A percentile compares a stretch with the other conserved stretches of the same genome.
phyloP scores from a whole-genome alignment of 2,888 invertebrate genomes.

The Tridacna gigas region DNA sequence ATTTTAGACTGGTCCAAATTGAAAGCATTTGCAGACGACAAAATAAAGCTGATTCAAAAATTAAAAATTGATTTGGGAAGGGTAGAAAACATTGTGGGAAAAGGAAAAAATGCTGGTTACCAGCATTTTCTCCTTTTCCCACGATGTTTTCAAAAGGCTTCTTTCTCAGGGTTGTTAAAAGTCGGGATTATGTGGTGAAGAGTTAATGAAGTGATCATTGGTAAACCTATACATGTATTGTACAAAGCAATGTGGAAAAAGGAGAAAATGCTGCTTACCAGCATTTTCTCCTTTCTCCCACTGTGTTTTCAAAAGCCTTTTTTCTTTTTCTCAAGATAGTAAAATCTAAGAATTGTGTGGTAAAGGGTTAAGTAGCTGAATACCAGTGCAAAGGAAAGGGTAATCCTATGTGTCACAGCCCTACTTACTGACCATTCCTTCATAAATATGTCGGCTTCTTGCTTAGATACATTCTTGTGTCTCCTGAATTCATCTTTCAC shows the following conservation, averaged over 20 bases:
- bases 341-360: no score
- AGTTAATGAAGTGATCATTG: no score
- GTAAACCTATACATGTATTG: no score
- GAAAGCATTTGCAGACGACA: background rate
- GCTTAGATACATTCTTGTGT: conserved; percentile 89
- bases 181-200: background rate
- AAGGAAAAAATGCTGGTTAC: background rate
- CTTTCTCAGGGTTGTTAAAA: background rate
- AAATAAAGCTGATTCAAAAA: background rate
- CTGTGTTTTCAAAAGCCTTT: no score
- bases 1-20: background rate
- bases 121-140: background rate
- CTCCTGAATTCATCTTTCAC: conserved; percentile 93
- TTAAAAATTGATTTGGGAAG: background rate
- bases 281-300: no score
- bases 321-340: no score
- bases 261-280: no score
- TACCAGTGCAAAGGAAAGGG: no score
- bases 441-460: conserved; percentile 91
- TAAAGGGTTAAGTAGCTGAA: no score
- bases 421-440: conserved; percentile 92
- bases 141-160: background rate
- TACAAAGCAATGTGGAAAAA: no score
- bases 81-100: conserved; percentile 1
- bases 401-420: no score